Evolutionary conservation across 2,888 invertebrate genomes (phyloP), one percentile per base, ranked within the genome.

Genomic region (Diarsia dahlii): DNA sequence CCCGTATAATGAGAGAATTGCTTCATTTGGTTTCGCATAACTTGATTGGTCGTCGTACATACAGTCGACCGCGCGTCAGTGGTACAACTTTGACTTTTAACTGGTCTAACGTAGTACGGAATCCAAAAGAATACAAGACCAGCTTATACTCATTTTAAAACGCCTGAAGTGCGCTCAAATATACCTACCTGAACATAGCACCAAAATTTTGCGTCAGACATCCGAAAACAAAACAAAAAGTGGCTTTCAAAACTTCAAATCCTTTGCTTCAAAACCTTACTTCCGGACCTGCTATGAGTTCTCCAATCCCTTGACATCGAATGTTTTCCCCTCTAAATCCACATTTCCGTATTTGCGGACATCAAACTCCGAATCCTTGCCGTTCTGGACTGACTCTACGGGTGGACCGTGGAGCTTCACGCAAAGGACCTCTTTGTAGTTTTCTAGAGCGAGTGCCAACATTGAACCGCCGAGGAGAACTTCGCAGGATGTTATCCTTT

Each of bases 401-500:
- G 87, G 71, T 0, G 96, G 95, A 0, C 96, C 96, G 73, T 94
- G 94, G 20, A 98, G 94, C 78, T 97, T 97, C 45, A 98, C 95
- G 71, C 98, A 98, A 13, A 98, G 94, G 50, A 98, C 95, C 71
- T 97, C 97, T 75, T 97, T 96, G 88, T 97, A 97, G 90, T 98
- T 98, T 84, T 97, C 97, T 62, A 98, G 91, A 0, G 98, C 98
- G 74, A 98, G 93, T 1, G 98, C 97, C 1, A 98, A 97, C 70
- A 97, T 97, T 52, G 97, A 97, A 0, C 98, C 98, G 72, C 98
- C 98, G 20, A 98, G 97, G 15, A 98, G 97, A 63, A 99, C 97
- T 90, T 98, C 98, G 92, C 98, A 98, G 0, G 98, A 98, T 56
- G 97, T 97, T 86, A 98, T 97, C 78, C 97, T 97, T 66, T 97